A percentile compares a stretch with the other conserved stretches of the same genome.
These are phyloP conservation scores for Gonatopus flavifemur DNA, from an alignment of 1,140 invertebrate species.

Conservation along the genomic window DNA sequence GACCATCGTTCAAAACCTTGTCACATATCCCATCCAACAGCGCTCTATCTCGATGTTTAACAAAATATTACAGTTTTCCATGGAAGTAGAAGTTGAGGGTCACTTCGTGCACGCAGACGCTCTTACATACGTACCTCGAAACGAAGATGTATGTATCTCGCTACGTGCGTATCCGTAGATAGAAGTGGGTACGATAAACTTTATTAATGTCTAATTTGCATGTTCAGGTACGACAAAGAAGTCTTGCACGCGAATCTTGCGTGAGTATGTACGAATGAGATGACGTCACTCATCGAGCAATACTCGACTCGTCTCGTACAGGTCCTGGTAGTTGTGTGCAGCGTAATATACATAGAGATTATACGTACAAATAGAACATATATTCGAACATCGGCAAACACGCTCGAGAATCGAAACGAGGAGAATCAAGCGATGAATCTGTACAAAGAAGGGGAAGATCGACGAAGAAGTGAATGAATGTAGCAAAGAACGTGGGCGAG, in stretches of 20 bases:
- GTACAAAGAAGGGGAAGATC: constrained; percentile 18
- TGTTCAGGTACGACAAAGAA: constrained; percentile 9
- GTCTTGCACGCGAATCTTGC: constrained; percentile 11
- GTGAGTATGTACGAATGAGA: constrained; percentile 25
- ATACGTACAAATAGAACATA: constrained; percentile 13
- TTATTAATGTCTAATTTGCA: constrained; percentile 30
- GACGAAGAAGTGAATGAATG: constrained; percentile 50
- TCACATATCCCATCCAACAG: too few relatives aligned
- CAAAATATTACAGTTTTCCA: too few relatives aligned
- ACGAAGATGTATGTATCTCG: constrained; percentile 1
- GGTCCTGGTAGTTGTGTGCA: constrained; percentile 1
- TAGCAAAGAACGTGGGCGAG: constrained; percentile 42
- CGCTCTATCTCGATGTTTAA: too few relatives aligned
- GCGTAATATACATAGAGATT: too few relatives aligned
- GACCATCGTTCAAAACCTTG: too few relatives aligned
- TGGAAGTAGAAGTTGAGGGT: too few relatives aligned
- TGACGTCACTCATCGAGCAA: constrained; percentile 37
- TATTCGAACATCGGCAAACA: constrained; percentile 26
- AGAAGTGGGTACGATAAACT: constrained; percentile 33
- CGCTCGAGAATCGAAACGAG: constrained; percentile 13
- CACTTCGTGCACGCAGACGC: too few relatives aligned
- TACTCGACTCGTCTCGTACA: neutral
- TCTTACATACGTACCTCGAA: constrained; percentile 3
- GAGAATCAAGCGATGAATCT: constrained; percentile 8
- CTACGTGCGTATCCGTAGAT: constrained; percentile 1